Evolutionary conservation across 2,113 vertebrate genomes (phyloP).

Genomic region (Natator depressus): DNA sequence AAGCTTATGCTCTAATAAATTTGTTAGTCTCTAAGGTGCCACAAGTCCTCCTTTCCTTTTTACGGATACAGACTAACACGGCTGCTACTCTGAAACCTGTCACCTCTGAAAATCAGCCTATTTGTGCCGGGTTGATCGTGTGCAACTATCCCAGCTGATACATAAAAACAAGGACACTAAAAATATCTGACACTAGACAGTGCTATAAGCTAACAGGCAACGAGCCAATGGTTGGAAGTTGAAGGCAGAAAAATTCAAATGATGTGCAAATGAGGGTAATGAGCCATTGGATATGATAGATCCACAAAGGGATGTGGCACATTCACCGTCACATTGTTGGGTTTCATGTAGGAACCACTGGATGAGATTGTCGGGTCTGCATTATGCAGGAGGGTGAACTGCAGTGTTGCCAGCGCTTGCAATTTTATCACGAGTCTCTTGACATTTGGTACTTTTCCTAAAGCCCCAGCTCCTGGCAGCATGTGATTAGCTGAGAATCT

Average conservation of each 20-base stretch:
- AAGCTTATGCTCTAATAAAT: too few relatives aligned
- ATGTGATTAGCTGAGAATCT: neutral
- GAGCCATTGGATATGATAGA: neutral
- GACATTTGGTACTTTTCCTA: neutral
- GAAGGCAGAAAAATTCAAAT: neutral
- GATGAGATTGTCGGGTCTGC: neutral
- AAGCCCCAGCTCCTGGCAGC: neutral
- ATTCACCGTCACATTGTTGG: neutral
- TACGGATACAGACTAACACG: too few relatives aligned
- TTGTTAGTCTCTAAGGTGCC: too few relatives aligned
- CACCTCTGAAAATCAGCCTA: neutral
- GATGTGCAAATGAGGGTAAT: neutral
- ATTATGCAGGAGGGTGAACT: neutral
- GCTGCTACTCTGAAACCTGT: too few relatives aligned
- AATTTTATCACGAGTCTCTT: neutral
- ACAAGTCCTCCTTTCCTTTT: too few relatives aligned
- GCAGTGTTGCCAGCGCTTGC: fast-evolving
- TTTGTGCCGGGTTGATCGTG: neutral
- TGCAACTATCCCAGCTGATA: neutral
- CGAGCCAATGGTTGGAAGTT: neutral
- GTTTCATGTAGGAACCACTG: neutral
- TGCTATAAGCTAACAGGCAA: neutral
- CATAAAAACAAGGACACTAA: neutral
- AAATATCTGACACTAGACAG: neutral
- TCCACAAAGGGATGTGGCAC: neutral